Conservation (phyloP, 2,888 invertebrate species). For the Tortricodes alternella region DNA sequence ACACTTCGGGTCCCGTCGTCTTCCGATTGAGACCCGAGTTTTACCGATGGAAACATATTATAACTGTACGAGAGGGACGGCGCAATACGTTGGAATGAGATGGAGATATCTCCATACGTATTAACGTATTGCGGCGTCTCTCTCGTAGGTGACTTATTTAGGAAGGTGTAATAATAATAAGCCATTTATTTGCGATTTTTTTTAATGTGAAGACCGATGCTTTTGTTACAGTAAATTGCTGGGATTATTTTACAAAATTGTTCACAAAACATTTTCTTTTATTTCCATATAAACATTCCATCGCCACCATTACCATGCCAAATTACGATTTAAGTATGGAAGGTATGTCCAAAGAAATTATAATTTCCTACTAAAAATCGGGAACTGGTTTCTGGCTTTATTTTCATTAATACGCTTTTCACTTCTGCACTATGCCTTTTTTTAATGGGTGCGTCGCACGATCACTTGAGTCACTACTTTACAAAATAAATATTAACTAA, state of each 20-base stretch:
- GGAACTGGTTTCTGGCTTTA: conserved; percentile 11
- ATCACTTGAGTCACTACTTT: too few relatives aligned
- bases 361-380: conserved; percentile 24
- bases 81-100: too few relatives aligned
- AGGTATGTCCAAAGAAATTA: conserved; percentile 57
- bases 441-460: neutral
- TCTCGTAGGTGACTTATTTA: too few relatives aligned
- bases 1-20: too few relatives aligned
- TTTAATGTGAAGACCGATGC: conserved; percentile 11
- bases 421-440: conserved; percentile 8
- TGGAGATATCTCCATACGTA: too few relatives aligned
- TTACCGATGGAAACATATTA: too few relatives aligned
- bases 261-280: conserved; percentile 31
- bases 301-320: conserved; percentile 27
- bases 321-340: conserved; percentile 50
- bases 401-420: conserved; percentile 23
- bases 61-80: too few relatives aligned
- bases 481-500: too few relatives aligned
- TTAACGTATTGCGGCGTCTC: too few relatives aligned
- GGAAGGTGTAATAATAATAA: too few relatives aligned
- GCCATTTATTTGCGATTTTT: too few relatives aligned
- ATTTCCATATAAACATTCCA: conserved; percentile 30
- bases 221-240: conserved; percentile 29
- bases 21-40: too few relatives aligned
- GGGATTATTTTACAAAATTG: conserved; percentile 27